These are phyloP conservation scores for Acrossocheilus fasciatus DNA, from an alignment of 2,797 vertebrate species.

Conservation along the genomic window DNA sequence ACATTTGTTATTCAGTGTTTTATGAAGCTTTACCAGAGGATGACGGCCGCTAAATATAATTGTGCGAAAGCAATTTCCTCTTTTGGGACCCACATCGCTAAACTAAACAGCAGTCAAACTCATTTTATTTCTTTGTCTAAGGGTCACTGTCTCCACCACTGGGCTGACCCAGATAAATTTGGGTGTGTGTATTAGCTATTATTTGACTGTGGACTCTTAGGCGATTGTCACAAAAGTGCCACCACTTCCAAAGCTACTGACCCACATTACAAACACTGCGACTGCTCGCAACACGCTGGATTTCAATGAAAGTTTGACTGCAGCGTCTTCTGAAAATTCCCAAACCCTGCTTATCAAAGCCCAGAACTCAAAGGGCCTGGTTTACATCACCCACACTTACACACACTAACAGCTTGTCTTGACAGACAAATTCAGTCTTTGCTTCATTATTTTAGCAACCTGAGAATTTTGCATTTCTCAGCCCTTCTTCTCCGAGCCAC, in stretches of 20 bases:
- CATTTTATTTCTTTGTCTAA: constrained; percentile 49
- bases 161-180: constrained; percentile 54
- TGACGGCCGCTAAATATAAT: background rate
- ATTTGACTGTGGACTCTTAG: constrained; percentile 29
- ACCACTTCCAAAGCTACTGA: constrained; percentile 42
- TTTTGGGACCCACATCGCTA: background rate
- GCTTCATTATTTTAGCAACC: constrained; percentile 17
- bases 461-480: background rate
- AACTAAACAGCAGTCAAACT: constrained; percentile 41
- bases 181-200: constrained; percentile 33
- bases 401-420: background rate
- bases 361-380: constrained; percentile 15
- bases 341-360: constrained; percentile 2
- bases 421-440: background rate
- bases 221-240: constrained; percentile 44
- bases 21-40: background rate
- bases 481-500: background rate
- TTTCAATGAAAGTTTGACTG: constrained; percentile 24
- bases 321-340: background rate
- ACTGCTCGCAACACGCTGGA: constrained; percentile 10
- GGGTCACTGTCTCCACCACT: constrained; percentile 50
- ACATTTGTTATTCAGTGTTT: background rate
- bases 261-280: constrained; percentile 41
- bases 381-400: constrained; percentile 26
- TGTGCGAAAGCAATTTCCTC: constrained; percentile 4